Evolutionary conservation across 2,888 invertebrate species (phyloP).

Genomic region (Nymphalis polychloros): DNA sequence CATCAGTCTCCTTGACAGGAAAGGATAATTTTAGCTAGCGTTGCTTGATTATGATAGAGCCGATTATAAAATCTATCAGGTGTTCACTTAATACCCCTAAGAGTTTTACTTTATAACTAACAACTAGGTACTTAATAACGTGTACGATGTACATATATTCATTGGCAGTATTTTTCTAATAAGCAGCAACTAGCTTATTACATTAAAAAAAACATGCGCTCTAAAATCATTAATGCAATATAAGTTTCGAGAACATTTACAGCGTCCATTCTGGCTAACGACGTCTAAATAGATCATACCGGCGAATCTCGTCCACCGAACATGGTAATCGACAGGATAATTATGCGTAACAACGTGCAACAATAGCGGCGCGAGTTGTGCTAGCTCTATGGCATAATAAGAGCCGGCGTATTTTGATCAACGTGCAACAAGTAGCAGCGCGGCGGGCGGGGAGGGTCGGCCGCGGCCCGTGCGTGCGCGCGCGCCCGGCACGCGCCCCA

Average conservation of each 20-base stretch:
- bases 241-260: constrained; percentile 65
- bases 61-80: constrained; percentile 35
- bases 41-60: constrained; percentile 41
- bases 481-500: constrained; percentile 75
- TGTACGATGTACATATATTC: neutral
- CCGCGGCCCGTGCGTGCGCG: constrained; percentile 66
- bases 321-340: constrained; percentile 81
- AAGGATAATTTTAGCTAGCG: constrained; percentile 42
- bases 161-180: constrained; percentile 11
- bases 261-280: constrained; percentile 70
- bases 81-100: constrained; percentile 3
- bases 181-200: constrained; percentile 19
- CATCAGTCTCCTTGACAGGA: constrained; percentile 42
- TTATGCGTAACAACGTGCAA: constrained; percentile 79
- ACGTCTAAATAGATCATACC: constrained; percentile 73
- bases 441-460: constrained; percentile 54
- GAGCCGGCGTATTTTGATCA: constrained; percentile 78
- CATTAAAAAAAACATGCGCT: constrained; percentile 51
- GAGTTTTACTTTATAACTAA: too few species aligned
- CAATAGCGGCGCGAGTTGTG: constrained; percentile 77
- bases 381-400: constrained; percentile 77
- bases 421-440: constrained; percentile 71
- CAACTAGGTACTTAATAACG: too few species aligned
- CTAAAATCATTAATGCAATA: constrained; percentile 62
- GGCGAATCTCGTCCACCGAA: constrained; percentile 71